phyloP scores from a whole-genome alignment of 2,113 vertebrate species.

The Sylvietta virens region DNA sequence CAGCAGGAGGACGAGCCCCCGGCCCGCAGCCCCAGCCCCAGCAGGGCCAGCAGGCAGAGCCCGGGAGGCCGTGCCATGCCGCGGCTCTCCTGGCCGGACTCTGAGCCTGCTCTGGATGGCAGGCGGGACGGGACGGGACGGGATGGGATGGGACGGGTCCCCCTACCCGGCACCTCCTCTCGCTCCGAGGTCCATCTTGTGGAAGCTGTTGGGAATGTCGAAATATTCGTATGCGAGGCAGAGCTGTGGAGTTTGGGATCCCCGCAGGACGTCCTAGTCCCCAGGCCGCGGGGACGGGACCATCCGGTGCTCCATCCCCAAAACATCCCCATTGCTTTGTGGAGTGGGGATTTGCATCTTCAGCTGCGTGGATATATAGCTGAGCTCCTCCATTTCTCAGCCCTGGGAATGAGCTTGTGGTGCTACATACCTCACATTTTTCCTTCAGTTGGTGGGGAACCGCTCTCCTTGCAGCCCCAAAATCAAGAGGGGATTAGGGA shows the following conservation, averaged over 20 bases:
- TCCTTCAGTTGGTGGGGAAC: background rate
- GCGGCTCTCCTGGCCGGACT: background rate
- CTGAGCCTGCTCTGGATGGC: background rate
- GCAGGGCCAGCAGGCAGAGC: conserved; percentile 28
- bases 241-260: background rate
- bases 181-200: conserved; percentile 64
- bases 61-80: conserved; percentile 59
- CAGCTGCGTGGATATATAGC: rapidly evolving
- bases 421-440: background rate
- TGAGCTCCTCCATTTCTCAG: background rate
- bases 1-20: conserved; percentile 78
- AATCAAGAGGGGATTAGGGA: background rate
- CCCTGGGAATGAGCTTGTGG: background rate
- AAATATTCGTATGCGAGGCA: background rate
- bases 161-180: conserved; percentile 17
- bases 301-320: rapidly evolving
- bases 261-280: background rate
- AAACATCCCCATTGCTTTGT: rapidly evolving
- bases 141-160: background rate
- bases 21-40: background rate
- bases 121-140: background rate
- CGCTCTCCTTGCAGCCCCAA: background rate
- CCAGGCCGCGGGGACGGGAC: rapidly evolving
- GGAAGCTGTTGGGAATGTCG: conserved; percentile 62
- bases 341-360: background rate